These are phyloP conservation scores for Scaptomyza polygonia DNA, from an alignment of 2,888 invertebrate genomes.

Conservation along the genomic window DNA sequence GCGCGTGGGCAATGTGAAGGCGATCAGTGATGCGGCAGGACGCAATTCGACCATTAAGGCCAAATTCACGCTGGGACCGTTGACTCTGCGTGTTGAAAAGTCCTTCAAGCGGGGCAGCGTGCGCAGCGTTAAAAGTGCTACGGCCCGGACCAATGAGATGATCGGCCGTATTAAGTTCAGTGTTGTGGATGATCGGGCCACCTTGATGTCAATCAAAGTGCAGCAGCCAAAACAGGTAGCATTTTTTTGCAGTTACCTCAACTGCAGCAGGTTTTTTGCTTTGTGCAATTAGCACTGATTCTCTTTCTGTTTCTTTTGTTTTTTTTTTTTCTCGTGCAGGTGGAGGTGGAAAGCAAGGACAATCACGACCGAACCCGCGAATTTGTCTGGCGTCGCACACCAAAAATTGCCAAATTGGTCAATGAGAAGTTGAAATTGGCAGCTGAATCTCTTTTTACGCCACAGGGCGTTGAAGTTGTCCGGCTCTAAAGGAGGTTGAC, in stretches of 20 bases:
- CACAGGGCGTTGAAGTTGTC: conserved; percentile 83
- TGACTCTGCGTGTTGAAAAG: conserved; percentile 88
- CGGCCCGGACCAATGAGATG: conserved; percentile 95
- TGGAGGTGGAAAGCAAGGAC: conserved; percentile 92
- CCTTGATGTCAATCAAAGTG: conserved; percentile 92
- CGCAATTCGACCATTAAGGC: conserved; percentile 93
- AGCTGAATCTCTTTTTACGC: conserved; percentile 82
- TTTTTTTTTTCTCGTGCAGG: conserved; percentile 85
- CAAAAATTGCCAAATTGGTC: conserved; percentile 93
- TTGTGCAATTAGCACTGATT: conserved; percentile 56
- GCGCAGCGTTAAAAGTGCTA: conserved; percentile 93
- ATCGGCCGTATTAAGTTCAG: conserved; percentile 91
- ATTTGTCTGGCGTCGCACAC: conserved; percentile 92
- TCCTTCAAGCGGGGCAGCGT: conserved; percentile 90
- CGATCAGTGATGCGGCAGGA: conserved; percentile 89
- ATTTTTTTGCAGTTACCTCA: conserved; percentile 23
- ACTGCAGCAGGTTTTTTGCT: conserved; percentile 8
- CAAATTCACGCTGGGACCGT: conserved; percentile 91
- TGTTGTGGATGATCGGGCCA: conserved; percentile 92
- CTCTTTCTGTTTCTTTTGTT: conserved; percentile 9
- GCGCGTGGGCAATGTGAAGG: conserved; percentile 91
- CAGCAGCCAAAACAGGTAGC: conserved; percentile 94
- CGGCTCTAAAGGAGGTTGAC: conserved; percentile 69
- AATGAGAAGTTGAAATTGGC: conserved; percentile 89
- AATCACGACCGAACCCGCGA: conserved; percentile 94